Evolutionary conservation across 2,888 invertebrate genomes (phyloP).

Genomic region (Lutraria lutraria): DNA sequence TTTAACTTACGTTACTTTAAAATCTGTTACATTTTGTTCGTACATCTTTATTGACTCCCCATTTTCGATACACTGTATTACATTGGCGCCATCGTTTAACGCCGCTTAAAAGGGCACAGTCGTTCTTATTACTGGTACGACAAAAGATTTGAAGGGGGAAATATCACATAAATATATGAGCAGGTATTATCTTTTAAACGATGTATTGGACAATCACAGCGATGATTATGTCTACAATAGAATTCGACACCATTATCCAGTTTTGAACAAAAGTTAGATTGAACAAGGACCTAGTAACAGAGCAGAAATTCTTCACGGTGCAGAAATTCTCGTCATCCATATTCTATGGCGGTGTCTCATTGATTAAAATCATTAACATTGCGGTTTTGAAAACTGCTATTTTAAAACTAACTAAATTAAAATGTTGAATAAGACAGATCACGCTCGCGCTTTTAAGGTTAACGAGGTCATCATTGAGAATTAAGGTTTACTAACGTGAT

Average conservation of each 20-base stretch:
- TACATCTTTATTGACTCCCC: background rate
- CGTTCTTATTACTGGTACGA: background rate
- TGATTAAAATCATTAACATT: background rate
- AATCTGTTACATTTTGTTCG: background rate
- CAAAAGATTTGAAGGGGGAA: background rate
- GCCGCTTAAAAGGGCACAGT: background rate
- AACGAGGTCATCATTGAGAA: background rate
- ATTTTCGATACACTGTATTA: slow-evolving; percentile 12
- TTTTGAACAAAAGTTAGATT: background rate
- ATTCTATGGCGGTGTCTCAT: background rate
- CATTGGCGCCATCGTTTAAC: background rate
- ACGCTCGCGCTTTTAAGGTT: background rate
- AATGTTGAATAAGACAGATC: background rate
- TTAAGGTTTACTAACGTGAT: background rate
- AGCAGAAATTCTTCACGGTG: background rate
- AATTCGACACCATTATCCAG: background rate
- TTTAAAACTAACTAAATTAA: background rate
- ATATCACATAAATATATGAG: slow-evolving; percentile 6
- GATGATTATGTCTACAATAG: background rate
- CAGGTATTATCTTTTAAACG: background rate
- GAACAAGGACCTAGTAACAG: background rate
- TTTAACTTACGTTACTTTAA: background rate
- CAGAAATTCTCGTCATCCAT: background rate
- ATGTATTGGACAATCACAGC: background rate
- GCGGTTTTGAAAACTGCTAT: background rate